Evolutionary conservation across 2,888 invertebrate species (phyloP).

Genomic region (Drosophila monieri): DNA sequence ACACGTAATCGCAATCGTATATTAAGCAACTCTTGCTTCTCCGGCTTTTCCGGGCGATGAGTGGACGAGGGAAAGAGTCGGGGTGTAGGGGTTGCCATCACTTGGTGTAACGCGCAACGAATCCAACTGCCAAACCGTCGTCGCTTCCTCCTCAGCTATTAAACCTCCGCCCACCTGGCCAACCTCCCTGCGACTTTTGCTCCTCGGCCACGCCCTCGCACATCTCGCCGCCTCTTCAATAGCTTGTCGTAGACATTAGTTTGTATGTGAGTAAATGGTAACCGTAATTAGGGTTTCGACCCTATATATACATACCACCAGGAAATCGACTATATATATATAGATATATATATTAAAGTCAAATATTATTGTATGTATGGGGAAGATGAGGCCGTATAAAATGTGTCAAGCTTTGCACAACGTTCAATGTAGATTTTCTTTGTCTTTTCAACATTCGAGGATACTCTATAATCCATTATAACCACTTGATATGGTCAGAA

Average conservation of each 20-base stretch:
- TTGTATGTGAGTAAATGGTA: constrained; percentile 68
- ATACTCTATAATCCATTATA: constrained; percentile 21
- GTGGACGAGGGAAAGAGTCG: constrained; percentile 18
- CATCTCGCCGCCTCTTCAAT: constrained; percentile 45
- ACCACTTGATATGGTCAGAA: constrained; percentile 11
- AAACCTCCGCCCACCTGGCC: constrained; percentile 32
- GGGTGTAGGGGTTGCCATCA: constrained; percentile 21
- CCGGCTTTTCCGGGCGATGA: constrained; percentile 26
- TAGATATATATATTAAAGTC: constrained; percentile 13
- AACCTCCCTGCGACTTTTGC: constrained; percentile 30
- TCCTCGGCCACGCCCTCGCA: constrained; percentile 24
- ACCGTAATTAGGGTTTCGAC: constrained; percentile 21
- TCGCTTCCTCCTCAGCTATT: constrained; percentile 59
- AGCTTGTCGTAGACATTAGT: constrained; percentile 67
- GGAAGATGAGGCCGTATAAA: constrained; percentile 22
- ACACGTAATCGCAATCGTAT: constrained; percentile 11
- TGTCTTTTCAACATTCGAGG: constrained; percentile 10
- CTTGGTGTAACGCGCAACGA: constrained; percentile 66
- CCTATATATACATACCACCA: constrained; percentile 65
- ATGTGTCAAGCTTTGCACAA: constrained; percentile 33
- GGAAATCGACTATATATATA: constrained; percentile 54
- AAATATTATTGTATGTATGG: constrained; percentile 25
- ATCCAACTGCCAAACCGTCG: constrained; percentile 72
- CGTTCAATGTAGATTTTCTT: constrained; percentile 33
- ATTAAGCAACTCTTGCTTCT: constrained; percentile 27